These are phyloP conservation scores for Cassiopea xamachana DNA, from an alignment of 30 jellyfish, hydroid and myxozoan genomes.

Conservation along the genomic window DNA sequence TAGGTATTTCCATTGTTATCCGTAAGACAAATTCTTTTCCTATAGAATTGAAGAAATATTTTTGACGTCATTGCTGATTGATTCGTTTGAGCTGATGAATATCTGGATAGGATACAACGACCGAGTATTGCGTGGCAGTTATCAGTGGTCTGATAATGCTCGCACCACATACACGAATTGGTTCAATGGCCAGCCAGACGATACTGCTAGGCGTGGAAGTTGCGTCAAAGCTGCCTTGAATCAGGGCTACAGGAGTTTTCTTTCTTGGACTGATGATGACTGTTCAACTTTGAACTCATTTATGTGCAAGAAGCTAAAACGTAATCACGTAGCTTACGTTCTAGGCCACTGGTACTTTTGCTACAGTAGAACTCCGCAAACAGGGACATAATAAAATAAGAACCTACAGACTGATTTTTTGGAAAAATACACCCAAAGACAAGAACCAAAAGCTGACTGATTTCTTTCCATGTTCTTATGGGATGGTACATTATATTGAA, in stretches of 20 bases:
- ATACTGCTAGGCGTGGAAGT: conserved; percentile 78
- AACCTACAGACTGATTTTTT: no score
- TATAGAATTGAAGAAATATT: conserved; percentile 72
- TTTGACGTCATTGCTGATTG: conserved; percentile 74
- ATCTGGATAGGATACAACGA: conserved; percentile 95
- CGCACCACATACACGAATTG: conserved; percentile 79
- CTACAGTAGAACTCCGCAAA: no score
- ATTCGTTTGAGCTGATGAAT: conserved; percentile 54
- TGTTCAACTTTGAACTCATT: conserved; percentile 63
- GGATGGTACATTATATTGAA: no score
- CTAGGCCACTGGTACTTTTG: no score
- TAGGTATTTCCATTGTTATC: not conserved
- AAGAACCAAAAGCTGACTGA: no score
- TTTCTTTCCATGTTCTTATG: no score
- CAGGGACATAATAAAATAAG: no score
- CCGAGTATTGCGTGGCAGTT: conserved; percentile 53
- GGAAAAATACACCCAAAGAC: no score
- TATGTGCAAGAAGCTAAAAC: conserved; percentile 78
- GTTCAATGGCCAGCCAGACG: conserved; percentile 97
- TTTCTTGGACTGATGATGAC: conserved; percentile 84
- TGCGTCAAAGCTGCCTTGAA: conserved; percentile 72
- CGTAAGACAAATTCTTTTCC: not conserved
- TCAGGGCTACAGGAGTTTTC: conserved; percentile 68
- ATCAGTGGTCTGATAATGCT: conserved; percentile 84
- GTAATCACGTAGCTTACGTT: conserved; percentile 17